phyloP scores from a whole-genome alignment of 2,888 invertebrate genomes.

The Luperina testacea region DNA sequence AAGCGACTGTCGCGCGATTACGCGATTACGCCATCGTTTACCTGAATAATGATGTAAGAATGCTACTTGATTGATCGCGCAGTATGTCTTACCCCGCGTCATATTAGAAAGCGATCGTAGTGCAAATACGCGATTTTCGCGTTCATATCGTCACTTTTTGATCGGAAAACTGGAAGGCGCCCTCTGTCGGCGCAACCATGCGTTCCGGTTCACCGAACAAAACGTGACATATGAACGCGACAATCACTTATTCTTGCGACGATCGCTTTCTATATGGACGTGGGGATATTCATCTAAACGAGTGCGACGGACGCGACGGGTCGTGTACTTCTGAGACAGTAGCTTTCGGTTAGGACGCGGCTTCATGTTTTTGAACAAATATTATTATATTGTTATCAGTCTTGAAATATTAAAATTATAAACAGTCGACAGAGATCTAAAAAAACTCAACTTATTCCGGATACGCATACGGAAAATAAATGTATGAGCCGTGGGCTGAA shows the following conservation, averaged over 20 bases:
- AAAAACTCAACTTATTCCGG: background rate
- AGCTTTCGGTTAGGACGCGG: background rate
- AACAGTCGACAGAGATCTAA: background rate
- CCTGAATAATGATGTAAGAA: background rate
- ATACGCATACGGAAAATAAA: background rate
- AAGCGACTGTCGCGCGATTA: background rate
- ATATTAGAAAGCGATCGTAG: background rate
- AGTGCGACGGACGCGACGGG: background rate
- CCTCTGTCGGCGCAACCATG: background rate
- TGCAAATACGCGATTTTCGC: too few relatives aligned
- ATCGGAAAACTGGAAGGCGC: background rate
- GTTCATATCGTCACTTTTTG: background rate
- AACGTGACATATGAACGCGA: background rate
- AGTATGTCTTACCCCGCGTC: background rate
- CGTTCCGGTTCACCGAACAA: background rate
- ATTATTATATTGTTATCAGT: background rate
- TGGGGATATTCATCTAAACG: background rate
- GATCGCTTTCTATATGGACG: background rate
- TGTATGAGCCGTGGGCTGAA: background rate
- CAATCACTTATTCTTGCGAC: background rate
- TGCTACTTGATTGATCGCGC: background rate
- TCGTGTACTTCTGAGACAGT: background rate
- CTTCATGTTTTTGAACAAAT: background rate
- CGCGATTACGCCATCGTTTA: background rate
- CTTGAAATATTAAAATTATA: background rate